Evolutionary conservation across 2,797 vertebrate species (phyloP).

Genomic region (Neostethus bicornis): DNA sequence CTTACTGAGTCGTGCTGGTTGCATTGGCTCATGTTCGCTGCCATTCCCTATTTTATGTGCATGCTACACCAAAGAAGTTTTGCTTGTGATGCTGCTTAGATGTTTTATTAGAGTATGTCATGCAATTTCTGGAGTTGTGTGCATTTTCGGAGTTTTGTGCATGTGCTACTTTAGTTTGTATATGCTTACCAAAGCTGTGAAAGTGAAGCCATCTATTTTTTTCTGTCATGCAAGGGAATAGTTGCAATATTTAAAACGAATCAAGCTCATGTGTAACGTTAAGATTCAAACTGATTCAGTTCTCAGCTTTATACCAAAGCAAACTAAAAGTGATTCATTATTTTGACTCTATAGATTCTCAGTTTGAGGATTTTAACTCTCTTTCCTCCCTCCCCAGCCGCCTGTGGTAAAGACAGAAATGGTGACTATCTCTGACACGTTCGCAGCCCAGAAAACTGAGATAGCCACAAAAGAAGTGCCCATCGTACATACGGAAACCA

Average conservation of each 20-base stretch:
- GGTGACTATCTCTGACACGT: constrained; percentile 98
- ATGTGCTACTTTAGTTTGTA: too few relatives aligned
- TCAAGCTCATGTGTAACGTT: not conserved
- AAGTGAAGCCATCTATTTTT: too few relatives aligned
- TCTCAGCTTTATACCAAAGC: constrained; percentile 9
- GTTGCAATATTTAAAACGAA: not conserved
- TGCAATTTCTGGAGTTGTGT: too few relatives aligned
- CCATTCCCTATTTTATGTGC: constrained; percentile 29
- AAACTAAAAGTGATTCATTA: not conserved
- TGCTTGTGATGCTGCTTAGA: constrained; percentile 22
- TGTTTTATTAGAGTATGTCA: too few relatives aligned
- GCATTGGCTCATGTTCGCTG: constrained; percentile 38
- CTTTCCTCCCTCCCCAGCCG: constrained; percentile 81
- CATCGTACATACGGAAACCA: constrained; percentile 99
- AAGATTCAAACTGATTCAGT: not conserved
- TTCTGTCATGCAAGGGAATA: too few relatives aligned
- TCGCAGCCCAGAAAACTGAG: constrained; percentile 94
- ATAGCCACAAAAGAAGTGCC: constrained; percentile 99
- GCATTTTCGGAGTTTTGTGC: too few relatives aligned
- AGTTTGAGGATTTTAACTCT: constrained; percentile 49
- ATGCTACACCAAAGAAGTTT: constrained; percentile 38
- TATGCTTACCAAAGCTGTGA: too few relatives aligned
- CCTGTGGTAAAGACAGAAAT: constrained; percentile 99
- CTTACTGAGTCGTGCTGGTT: constrained; percentile 26
- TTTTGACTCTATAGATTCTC: constrained; percentile 40